phyloP scores from a whole-genome alignment of 2,797 vertebrate species.

The Ctenopoma multispine region DNA sequence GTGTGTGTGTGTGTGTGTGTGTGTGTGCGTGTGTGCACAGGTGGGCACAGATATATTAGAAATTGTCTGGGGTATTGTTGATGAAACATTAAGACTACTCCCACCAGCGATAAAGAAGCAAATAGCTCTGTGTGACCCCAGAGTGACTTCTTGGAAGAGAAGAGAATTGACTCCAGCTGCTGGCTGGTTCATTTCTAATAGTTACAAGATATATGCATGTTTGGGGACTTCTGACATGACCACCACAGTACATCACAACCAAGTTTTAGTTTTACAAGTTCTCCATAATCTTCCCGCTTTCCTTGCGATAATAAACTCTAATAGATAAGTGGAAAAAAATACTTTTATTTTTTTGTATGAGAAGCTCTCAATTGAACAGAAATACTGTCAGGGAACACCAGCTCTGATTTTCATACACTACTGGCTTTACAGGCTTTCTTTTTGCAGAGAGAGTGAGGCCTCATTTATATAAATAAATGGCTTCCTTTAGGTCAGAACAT shows the following conservation, averaged over 20 bases:
- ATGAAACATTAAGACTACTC: constrained; percentile 65
- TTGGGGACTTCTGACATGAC: constrained; percentile 39
- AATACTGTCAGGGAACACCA: background rate
- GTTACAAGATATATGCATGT: constrained; percentile 52
- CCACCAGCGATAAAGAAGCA: constrained; percentile 66
- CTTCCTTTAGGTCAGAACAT: background rate
- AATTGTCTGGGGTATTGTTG: constrained; percentile 56
- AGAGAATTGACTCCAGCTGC: constrained; percentile 38
- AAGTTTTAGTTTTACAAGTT: constrained; percentile 37
- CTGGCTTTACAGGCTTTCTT: background rate
- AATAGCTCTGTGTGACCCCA: constrained; percentile 56
- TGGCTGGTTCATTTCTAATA: constrained; percentile 36
- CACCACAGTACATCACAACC: constrained; percentile 42
- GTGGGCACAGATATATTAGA: constrained; percentile 56
- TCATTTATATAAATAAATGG: background rate
- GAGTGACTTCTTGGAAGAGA: constrained; percentile 39
- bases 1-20: constrained; percentile 13
- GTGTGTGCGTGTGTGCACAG: constrained; percentile 6
- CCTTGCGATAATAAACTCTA: constrained; percentile 35
- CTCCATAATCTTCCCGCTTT: constrained; percentile 24
- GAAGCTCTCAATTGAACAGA: constrained; percentile 16
- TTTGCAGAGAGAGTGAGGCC: background rate
- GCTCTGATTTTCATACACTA: background rate
- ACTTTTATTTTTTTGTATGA: constrained; percentile 5
- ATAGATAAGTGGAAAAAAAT: constrained; percentile 8